Evolutionary conservation across 92 coral and sea anemone species (phyloP), one percentile per base, ranked within the genome.

Genomic region (Paramuricea clavata): DNA sequence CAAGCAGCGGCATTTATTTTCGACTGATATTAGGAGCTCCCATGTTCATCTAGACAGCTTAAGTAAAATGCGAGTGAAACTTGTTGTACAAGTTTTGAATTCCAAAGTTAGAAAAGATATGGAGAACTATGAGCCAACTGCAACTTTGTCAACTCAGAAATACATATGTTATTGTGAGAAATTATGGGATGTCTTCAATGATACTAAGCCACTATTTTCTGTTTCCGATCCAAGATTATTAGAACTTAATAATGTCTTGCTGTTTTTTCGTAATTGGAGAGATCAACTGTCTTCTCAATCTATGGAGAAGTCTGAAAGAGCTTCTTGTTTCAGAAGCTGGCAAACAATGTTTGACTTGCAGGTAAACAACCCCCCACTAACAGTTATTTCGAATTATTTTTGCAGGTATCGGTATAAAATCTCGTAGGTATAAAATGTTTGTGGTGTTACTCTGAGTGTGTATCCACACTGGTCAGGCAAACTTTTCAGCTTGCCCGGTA

Each of bases 11-110:
- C 72, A 74, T 21, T 65, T 87, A 13, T 91, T 30, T 83, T 74
- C 91, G 21, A 91, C 93, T 25, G 85, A 82, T 62, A 78, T 90
- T 25, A 31, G 86, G 16, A 81, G 75, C 17, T 79, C 93, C 43
- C 75, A 82, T n/a, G n/a, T n/a, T n/a, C n/a, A n/a, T n/a, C n/a
- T n/a, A n/a, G n/a, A n/a, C n/a, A n/a, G n/a, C n/a, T n/a, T n/a
- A n/a, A n/a, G n/a, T n/a, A n/a, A n/a, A n/a, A n/a, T n/a, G n/a
- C n/a, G n/a, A n/a, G n/a, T n/a, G n/a, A n/a, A n/a, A n/a, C n/a
- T n/a, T 42, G 78, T 61, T 6, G 28, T 56, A 8, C 65, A 57
- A 57, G 65, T 57, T 57, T 13, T 57, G 3, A 57, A 57, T 13
- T 57, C 65, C 1, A 57, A 57, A 57, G 65, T 75, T 8, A 44